phyloP scores from a whole-genome alignment of 2,113 vertebrate species.

The Brachypodius melanocephalos region DNA sequence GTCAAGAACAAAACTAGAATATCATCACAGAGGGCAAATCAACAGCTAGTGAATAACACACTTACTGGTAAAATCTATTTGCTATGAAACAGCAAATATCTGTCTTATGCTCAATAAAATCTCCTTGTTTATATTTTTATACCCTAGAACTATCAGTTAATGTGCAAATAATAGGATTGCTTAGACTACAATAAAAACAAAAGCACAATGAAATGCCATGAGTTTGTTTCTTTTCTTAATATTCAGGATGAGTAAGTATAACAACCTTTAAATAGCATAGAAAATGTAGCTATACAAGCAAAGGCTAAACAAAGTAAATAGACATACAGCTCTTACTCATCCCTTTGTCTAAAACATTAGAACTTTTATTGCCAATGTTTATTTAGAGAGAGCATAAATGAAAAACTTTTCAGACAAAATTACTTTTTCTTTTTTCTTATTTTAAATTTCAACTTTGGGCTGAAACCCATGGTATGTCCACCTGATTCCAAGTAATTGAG shows the following conservation, averaged over 20 bases:
- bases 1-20: not conserved
- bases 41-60: not conserved
- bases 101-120: not conserved
- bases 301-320: not conserved
- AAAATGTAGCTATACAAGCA: slow-evolving; percentile 13
- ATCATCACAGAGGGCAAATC: not conserved
- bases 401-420: not conserved
- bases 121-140: not conserved
- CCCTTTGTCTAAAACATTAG: not conserved
- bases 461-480: not conserved
- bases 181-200: not conserved
- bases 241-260: not conserved
- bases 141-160: not conserved
- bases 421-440: not conserved
- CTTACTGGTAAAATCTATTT: not conserved
- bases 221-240: not conserved
- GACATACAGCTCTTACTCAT: not conserved
- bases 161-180: not conserved
- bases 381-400: not conserved
- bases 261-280: not conserved
- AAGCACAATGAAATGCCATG: not conserved
- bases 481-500: not conserved
- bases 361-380: not conserved
- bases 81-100: not conserved
- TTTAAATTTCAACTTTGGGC: not conserved